Conservation (phyloP, 2,888 invertebrate species). For the Kuschelorhynchus macadamiae region DNA sequence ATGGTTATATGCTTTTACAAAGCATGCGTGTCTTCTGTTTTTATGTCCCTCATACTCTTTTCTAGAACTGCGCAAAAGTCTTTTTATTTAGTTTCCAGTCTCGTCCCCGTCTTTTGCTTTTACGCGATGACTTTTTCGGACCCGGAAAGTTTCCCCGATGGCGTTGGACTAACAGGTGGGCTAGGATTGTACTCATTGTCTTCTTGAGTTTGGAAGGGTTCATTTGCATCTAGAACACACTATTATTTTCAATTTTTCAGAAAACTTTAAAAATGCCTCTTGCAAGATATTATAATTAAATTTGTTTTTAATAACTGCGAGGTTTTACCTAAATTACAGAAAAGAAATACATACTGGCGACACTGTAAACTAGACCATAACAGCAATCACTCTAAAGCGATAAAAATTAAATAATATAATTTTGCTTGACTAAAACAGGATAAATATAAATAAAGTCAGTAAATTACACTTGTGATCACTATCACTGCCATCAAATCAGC, state of each 20-base stretch:
- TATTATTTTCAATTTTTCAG: background rate
- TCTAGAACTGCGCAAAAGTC: constrained; percentile 25
- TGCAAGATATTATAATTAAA: too few species aligned
- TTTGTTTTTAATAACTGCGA: too few species aligned
- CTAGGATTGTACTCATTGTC: constrained; percentile 18
- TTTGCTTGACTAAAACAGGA: too few species aligned
- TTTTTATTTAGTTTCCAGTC: constrained; percentile 29
- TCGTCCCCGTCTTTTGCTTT: constrained; percentile 35
- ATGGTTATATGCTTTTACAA: constrained; percentile 21
- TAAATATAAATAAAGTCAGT: too few species aligned
- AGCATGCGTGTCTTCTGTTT: background rate
- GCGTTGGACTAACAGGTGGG: background rate
- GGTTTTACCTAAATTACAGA: too few species aligned
- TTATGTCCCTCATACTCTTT: constrained; percentile 20
- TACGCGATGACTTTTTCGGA: constrained; percentile 17
- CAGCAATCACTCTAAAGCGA: too few species aligned
- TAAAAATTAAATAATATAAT: too few species aligned
- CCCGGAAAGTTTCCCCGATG: background rate
- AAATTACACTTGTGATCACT: too few species aligned
- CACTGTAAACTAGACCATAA: too few species aligned
- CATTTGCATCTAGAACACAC: background rate
- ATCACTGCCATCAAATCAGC: too few species aligned
- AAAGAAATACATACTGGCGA: too few species aligned
- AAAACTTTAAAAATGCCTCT: too few species aligned
- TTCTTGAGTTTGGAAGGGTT: constrained; percentile 16